These are phyloP conservation scores for Anarsia innoxiella DNA, from an alignment of 2,888 invertebrate species.

Conservation along the genomic window DNA sequence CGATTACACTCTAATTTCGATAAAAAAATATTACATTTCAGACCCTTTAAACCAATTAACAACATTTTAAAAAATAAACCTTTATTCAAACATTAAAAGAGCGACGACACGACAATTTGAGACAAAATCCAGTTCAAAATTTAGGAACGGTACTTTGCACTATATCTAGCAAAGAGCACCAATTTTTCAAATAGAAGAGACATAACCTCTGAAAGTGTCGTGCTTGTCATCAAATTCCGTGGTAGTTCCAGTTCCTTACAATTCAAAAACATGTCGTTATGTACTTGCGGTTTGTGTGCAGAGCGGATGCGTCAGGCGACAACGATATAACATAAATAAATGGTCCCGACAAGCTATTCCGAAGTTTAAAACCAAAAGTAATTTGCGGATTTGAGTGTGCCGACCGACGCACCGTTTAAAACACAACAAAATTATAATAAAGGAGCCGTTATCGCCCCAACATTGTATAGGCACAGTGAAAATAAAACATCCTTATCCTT, in stretches of 20 bases:
- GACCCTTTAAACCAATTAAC: conserved; percentile 25
- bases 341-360: conserved; percentile 18
- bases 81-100: conserved; percentile 1
- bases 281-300: conserved; percentile 2
- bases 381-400: conserved; percentile 1
- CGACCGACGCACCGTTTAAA: conserved; percentile 16
- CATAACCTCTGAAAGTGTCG: not conserved
- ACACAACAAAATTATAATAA: conserved; percentile 22
- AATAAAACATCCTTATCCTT: conserved; percentile 41
- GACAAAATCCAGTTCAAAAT: too few species aligned
- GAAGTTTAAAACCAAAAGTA: conserved; percentile 2
- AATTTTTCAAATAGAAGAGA: not conserved
- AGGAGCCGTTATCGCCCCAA: conserved; percentile 18
- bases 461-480: conserved; percentile 29
- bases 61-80: conserved; percentile 15
- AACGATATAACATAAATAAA: conserved; percentile 13
- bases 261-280: conserved; percentile 5
- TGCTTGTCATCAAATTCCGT: not conserved
- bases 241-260: conserved; percentile 8
- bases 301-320: not conserved
- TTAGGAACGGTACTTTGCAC: not conserved
- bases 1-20: conserved; percentile 39
- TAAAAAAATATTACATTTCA: conserved; percentile 35
- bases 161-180: conserved; percentile 3
- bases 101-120: too few species aligned